These are phyloP conservation scores for Garrulus glandarius DNA, from an alignment of 2,797 vertebrate species.

Conservation along the genomic window DNA sequence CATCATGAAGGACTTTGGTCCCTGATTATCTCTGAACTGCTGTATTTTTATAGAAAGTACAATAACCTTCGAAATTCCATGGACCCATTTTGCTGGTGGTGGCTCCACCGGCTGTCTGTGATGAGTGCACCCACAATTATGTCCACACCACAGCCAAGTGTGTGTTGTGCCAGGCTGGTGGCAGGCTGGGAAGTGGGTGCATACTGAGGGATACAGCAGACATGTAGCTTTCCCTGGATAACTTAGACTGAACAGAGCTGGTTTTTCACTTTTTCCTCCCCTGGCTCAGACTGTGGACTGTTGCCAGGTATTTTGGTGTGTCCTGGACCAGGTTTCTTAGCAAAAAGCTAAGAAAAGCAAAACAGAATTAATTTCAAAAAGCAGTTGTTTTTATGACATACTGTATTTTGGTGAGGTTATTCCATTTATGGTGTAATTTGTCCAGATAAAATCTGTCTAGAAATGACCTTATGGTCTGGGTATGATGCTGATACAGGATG, in stretches of 20 bases:
- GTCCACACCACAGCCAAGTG: background rate
- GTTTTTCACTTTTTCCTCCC: background rate
- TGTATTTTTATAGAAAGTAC: background rate
- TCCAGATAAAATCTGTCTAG: slow-evolving; percentile 40
- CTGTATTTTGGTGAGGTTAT: background rate
- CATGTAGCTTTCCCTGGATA: background rate
- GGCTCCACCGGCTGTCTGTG: background rate
- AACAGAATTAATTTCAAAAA: background rate
- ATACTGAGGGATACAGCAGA: background rate
- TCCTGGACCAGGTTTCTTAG: background rate
- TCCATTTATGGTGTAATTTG: background rate
- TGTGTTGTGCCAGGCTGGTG: background rate
- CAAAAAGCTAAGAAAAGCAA: slow-evolving; percentile 48
- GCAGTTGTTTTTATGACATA: background rate
- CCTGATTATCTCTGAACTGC: background rate
- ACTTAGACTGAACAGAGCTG: background rate
- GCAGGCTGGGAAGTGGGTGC: background rate
- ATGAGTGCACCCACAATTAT: background rate
- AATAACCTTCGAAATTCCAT: background rate
- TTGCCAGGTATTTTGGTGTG: background rate
- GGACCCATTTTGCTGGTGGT: background rate
- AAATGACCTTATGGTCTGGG: slow-evolving; percentile 69
- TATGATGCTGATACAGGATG: slow-evolving; percentile 29
- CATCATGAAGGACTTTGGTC: background rate
- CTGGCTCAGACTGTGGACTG: background rate